Evolutionary conservation across 2,797 vertebrate species (phyloP).

Genomic region (Acestrorhynchus altus): DNA sequence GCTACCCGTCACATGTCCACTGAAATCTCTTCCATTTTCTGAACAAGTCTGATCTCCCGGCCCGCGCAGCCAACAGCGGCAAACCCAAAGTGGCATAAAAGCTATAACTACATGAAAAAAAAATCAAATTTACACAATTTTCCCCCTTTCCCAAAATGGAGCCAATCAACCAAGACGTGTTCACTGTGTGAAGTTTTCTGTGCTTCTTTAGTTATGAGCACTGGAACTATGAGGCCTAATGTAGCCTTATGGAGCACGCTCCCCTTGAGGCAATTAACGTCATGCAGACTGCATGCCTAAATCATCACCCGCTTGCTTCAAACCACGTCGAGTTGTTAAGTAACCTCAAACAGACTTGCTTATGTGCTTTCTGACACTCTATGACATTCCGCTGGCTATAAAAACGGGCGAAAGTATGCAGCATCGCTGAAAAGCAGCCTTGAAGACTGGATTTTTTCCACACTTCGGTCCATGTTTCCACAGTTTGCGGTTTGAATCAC

Average conservation of each 20-base stretch:
- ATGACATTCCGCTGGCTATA: background rate
- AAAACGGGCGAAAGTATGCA: background rate
- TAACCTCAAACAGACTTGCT: background rate
- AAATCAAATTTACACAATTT: background rate
- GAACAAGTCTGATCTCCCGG: slow-evolving; percentile 63
- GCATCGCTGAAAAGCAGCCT: background rate
- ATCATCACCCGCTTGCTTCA: background rate
- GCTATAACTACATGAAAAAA: background rate
- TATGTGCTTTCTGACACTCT: background rate
- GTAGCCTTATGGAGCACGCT: background rate
- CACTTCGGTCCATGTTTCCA: too few species aligned
- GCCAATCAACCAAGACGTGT: background rate
- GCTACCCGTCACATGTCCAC: slow-evolving; percentile 78
- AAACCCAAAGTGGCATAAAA: slow-evolving; percentile 17
- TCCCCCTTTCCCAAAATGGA: background rate
- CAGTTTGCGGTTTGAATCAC: too few species aligned
- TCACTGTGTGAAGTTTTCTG: background rate
- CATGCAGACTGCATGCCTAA: background rate
- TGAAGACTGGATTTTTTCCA: background rate
- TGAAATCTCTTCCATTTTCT: slow-evolving; percentile 71
- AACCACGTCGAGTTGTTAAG: background rate
- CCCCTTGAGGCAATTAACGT: background rate
- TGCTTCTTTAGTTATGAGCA: background rate
- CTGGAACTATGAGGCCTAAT: background rate
- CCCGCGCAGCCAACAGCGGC: slow-evolving; percentile 56